phyloP scores from a whole-genome alignment of 2,113 vertebrate species.

The Rissa tridactyla region DNA sequence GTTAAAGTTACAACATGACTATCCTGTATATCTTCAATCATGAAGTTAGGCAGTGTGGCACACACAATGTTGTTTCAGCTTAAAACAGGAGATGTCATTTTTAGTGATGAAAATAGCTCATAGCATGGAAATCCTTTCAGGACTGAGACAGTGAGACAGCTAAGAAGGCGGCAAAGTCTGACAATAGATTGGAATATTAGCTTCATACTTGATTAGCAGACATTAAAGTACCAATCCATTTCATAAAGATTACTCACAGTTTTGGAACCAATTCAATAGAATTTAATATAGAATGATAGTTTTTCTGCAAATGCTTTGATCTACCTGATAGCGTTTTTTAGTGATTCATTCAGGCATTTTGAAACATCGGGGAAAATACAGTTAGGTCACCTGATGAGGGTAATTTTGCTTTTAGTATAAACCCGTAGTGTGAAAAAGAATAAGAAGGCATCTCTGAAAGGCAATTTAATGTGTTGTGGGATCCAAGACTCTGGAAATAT shows the following conservation, averaged over 20 bases:
- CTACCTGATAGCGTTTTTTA: neutral
- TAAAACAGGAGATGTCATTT: neutral
- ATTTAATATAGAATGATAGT: neutral
- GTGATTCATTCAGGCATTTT: conserved; percentile 13
- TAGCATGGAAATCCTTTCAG: neutral
- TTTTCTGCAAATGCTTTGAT: conserved; percentile 32
- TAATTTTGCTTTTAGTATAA: neutral
- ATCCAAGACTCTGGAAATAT: neutral
- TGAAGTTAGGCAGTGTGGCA: neutral
- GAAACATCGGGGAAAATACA: conserved; percentile 10
- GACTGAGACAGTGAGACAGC: neutral
- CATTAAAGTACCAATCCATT: neutral
- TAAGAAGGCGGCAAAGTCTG: neutral
- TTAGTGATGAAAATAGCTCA: neutral
- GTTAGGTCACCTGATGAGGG: neutral
- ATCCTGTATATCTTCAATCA: neutral
- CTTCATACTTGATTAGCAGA: neutral
- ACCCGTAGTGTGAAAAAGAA: neutral
- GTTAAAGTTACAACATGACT: neutral
- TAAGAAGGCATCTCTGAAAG: neutral
- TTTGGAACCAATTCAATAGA: neutral
- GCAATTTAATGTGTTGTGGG: neutral
- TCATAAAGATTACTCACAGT: neutral
- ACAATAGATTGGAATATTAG: neutral
- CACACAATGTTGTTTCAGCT: neutral